Percentiles rank a stretch among this genome's conserved stretches.
phyloP scores from a whole-genome alignment of 1,140 invertebrate genomes.

The Dendrolimus kikuchii region DNA sequence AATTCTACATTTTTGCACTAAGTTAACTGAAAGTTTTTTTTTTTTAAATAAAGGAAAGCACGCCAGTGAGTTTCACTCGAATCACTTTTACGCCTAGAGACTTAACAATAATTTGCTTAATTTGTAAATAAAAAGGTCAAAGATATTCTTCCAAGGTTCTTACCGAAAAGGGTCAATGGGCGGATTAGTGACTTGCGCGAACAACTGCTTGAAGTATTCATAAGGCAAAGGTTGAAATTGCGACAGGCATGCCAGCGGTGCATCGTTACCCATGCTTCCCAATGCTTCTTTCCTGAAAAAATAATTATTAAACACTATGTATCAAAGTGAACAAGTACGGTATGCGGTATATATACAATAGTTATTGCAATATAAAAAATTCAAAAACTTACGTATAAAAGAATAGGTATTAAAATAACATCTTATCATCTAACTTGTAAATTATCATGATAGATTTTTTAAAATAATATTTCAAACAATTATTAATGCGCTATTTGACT shows the following conservation, averaged over 20 bases:
- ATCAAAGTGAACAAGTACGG: too few species aligned
- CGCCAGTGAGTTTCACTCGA: too few species aligned
- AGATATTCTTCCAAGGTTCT: background rate
- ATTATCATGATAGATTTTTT: too few species aligned
- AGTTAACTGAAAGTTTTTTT: too few species aligned
- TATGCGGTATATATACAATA: too few species aligned
- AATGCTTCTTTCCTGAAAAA: slow-evolving; percentile 94
- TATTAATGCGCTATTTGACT: too few species aligned
- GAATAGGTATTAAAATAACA: slow-evolving; percentile 3
- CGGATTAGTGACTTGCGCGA: slow-evolving; percentile 99
- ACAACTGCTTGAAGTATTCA: slow-evolving; percentile 99
- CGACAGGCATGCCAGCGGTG: slow-evolving; percentile 96
- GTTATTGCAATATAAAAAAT: too few species aligned
- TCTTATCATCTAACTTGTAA: background rate
- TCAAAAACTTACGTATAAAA: background rate
- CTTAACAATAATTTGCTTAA: background rate
- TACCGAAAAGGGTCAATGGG: slow-evolving; percentile 97
- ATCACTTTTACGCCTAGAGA: background rate
- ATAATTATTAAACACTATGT: slow-evolving; percentile 2
- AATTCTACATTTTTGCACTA: too few species aligned
- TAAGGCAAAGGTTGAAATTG: slow-evolving; percentile 95
- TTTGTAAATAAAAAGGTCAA: background rate
- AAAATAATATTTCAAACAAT: too few species aligned
- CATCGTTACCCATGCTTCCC: slow-evolving; percentile 99
- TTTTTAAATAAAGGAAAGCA: too few species aligned